Conservation (phyloP, 2,888 invertebrate species). For the Drosophila setosimentum region DNA sequence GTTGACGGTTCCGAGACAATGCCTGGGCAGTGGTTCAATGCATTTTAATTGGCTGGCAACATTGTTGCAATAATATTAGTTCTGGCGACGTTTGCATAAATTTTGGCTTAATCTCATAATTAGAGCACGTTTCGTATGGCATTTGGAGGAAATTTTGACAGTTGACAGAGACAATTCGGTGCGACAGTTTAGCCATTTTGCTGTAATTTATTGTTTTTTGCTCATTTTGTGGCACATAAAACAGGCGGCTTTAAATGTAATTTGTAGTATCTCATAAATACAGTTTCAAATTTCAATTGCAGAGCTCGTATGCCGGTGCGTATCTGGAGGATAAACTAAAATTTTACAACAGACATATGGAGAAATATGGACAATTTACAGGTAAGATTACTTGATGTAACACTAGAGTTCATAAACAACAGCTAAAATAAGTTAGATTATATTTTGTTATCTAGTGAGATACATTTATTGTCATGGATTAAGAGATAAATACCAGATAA, state of each 20-base stretch:
- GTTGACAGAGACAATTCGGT: conserved; percentile 58
- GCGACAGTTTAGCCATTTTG: conserved; percentile 26
- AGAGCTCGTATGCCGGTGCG: conserved; percentile 85
- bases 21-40: conserved; percentile 77
- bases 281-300: conserved; percentile 26
- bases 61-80: conserved; percentile 12
- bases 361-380: conserved; percentile 83
- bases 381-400: conserved; percentile 62
- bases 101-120: conserved; percentile 81
- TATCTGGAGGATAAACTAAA: conserved; percentile 84
- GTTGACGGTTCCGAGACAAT: conserved; percentile 44
- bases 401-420: neutral
- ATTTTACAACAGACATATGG: conserved; percentile 82
- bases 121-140: conserved; percentile 69
- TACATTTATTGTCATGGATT: neutral
- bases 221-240: conserved; percentile 32
- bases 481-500: neutral
- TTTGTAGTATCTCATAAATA: conserved; percentile 10
- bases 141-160: conserved; percentile 63
- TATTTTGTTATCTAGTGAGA: neutral
- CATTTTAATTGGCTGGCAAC: conserved; percentile 83
- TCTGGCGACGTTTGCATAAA: conserved; percentile 49
- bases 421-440: neutral
- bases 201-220: conserved; percentile 49
- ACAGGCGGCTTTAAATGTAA: neutral